These are phyloP conservation scores for Drosophila sulfurigaster DNA, from an alignment of 1,140 invertebrate genomes.

Conservation along the genomic window DNA sequence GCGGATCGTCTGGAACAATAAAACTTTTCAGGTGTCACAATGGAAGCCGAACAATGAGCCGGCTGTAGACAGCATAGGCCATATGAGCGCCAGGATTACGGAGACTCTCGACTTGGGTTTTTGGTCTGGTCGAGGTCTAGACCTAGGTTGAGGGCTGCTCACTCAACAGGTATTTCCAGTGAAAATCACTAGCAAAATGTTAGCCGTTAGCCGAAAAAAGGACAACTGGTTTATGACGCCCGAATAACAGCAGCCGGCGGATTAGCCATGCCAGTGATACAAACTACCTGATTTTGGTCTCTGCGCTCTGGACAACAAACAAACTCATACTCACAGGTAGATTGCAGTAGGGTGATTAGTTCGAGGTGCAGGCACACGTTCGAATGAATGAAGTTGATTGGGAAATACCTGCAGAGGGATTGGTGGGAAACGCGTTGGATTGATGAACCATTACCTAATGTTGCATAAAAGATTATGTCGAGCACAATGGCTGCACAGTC, in stretches of 20 bases:
- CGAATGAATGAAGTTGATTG: slow-evolving; percentile 70
- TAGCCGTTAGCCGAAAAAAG: slow-evolving; percentile 43
- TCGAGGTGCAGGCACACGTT: slow-evolving; percentile 43
- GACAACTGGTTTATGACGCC: slow-evolving; percentile 79
- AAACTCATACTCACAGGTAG: slow-evolving; percentile 20
- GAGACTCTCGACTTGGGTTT: background rate
- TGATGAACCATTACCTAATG: slow-evolving; percentile 63
- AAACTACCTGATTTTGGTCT: slow-evolving; percentile 27
- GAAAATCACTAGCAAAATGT: slow-evolving; percentile 50
- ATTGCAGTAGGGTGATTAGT: slow-evolving; percentile 51
- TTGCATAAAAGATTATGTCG: slow-evolving; percentile 69
- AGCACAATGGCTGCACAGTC: slow-evolving; percentile 66
- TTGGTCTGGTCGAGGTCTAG: background rate
- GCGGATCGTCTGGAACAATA: slow-evolving; percentile 39
- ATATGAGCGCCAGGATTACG: slow-evolving; percentile 74
- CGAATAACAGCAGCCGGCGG: slow-evolving; percentile 58
- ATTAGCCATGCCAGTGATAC: slow-evolving; percentile 44
- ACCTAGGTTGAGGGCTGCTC: background rate
- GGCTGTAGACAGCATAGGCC: slow-evolving; percentile 52
- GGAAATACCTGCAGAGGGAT: slow-evolving; percentile 66
- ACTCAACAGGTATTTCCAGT: slow-evolving; percentile 55
- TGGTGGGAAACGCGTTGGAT: slow-evolving; percentile 54
- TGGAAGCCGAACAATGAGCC: slow-evolving; percentile 60
- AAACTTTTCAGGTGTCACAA: slow-evolving; percentile 70
- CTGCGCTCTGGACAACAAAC: slow-evolving; percentile 6